Evolutionary conservation across 2,888 invertebrate species (phyloP).

Genomic region (Cactoblastis cactorum): DNA sequence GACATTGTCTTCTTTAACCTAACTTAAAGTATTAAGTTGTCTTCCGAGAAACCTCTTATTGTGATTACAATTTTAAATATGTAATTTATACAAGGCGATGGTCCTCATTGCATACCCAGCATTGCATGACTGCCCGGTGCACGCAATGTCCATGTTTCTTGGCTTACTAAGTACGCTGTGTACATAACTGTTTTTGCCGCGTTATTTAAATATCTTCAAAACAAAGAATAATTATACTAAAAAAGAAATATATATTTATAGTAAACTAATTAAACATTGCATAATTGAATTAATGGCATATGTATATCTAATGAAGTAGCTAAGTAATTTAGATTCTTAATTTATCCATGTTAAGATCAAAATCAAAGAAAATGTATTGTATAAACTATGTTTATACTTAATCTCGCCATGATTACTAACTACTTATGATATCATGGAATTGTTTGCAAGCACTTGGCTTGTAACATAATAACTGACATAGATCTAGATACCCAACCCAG

Average conservation of each 20-base stretch:
- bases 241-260: background rate
- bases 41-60: background rate
- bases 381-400: no score
- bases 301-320: no score
- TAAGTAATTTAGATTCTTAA: no score
- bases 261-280: no score
- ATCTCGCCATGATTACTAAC: no score
- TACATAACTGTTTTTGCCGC: background rate
- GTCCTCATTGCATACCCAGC: slow-evolving; percentile 27
- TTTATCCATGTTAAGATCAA: no score
- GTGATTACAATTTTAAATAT: slow-evolving; percentile 8
- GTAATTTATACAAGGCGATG: slow-evolving; percentile 8
- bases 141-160: slow-evolving; percentile 40
- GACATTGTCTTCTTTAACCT: background rate
- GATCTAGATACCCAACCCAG: slow-evolving; percentile 67
- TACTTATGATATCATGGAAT: slow-evolving; percentile 37
- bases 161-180: slow-evolving; percentile 27
- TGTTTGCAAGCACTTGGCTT: slow-evolving; percentile 31
- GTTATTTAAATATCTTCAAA: background rate
- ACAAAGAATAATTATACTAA: background rate
- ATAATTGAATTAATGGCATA: no score
- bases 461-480: slow-evolving; percentile 44
- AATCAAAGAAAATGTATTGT: no score
- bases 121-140: slow-evolving; percentile 51
- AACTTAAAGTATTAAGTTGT: background rate